phyloP scores from a whole-genome alignment of 2,797 vertebrate genomes.

The Myiotriccus ornatus region DNA sequence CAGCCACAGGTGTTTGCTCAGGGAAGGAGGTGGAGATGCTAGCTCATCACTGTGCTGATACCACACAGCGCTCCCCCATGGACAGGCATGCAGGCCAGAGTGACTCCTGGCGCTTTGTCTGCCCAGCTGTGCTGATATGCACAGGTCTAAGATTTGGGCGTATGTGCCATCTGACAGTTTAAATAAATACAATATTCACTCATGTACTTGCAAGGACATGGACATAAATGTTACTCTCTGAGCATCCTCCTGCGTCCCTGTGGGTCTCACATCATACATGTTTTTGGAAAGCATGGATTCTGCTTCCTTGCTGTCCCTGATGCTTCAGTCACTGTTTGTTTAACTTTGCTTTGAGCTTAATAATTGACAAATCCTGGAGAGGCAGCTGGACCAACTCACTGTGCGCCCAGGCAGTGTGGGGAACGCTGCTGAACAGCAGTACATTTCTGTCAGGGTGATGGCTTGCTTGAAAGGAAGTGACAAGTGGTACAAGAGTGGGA shows the following conservation, averaged over 20 bases:
- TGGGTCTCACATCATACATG: neutral
- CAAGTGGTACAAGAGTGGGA: conserved; percentile 52
- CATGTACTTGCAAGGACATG: neutral
- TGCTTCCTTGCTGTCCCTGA: neutral
- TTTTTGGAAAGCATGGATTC: neutral
- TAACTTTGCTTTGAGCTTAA: conserved; percentile 27
- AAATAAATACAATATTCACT: neutral
- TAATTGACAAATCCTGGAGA: neutral
- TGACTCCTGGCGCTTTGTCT: neutral
- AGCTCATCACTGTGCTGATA: accelerated
- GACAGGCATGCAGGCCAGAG: accelerated
- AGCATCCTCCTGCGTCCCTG: neutral
- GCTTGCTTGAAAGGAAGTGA: conserved; percentile 39
- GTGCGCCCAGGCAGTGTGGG: neutral
- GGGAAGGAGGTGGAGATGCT: neutral
- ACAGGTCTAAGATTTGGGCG: neutral
- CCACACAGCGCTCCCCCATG: accelerated
- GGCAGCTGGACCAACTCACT: neutral
- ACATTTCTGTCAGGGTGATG: neutral
- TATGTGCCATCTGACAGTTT: neutral
- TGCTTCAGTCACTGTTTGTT: neutral
- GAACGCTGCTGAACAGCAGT: neutral
- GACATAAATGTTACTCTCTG: neutral
- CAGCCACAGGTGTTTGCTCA: neutral
- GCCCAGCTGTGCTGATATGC: neutral